Evolutionary conservation across 1,140 invertebrate genomes (phyloP), one percentile per base, ranked within the genome.

Genomic region (Drosophila tani): DNA sequence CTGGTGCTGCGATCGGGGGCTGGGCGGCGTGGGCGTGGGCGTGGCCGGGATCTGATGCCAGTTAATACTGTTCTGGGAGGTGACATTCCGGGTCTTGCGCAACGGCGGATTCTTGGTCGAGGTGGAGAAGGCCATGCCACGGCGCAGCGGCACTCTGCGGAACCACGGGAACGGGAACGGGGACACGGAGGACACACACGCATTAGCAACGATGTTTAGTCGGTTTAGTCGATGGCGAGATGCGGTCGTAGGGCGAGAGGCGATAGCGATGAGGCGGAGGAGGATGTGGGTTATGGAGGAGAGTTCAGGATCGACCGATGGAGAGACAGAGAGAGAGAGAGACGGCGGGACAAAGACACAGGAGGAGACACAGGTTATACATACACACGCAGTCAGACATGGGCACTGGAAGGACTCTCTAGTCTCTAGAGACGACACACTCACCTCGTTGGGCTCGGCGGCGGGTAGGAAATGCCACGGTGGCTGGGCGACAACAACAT

Each of bases 401-500:
- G 68, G 68, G 53, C 56, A 60, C 67, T 71, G 17, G 46, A 40
- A 27, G 49, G 47, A 6, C 43, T 27, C 38, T 45, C 41, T 55
- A 70, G 50, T 68, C 63, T 67, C 35, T 55, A 38, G 62, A 51
- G 63, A 70, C 63, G 46, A 35, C 40, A 70, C 63, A 91, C 86
- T 91, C 87, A 93, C 92, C 95, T 94, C 47, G 96, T 95, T 47
- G 96, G 96, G 45, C 96, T 96, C 38, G 96, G 96, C 29, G 96
- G 96, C 66, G 96, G 96, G 92, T 97, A 96, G 19, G 96, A 96
- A 76, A 96, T 95, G 67, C 96, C 96, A 90, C 95, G 92, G 69
- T 94, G 94, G 67, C 93, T 94, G 43, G 94, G 94, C 80, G 94
- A 94, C 79, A 94, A 81, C 66, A 94, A 83, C 79, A 94, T 92